Percentiles rank a stretch among this genome's conserved stretches.
Evolutionary conservation across 2,888 invertebrate genomes (phyloP).

Genomic region (Caenorhabditis sp.): DNA sequence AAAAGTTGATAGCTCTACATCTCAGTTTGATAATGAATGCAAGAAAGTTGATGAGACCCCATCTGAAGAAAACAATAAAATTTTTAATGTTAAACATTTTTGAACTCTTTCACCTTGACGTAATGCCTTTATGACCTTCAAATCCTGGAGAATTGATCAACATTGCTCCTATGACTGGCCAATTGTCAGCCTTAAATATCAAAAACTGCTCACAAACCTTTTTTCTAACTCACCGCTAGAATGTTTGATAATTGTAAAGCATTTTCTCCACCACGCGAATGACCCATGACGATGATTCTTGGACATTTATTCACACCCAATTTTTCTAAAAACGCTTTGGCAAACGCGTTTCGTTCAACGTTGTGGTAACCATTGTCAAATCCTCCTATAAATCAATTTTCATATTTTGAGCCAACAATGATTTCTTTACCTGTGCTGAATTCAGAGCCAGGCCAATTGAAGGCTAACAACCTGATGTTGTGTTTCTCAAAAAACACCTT

Average conservation of each 20-base stretch:
- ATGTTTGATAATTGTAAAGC: constrained; percentile 28
- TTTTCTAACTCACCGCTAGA: constrained; percentile 20
- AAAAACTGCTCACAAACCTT: too few species aligned
- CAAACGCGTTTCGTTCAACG: constrained; percentile 28
- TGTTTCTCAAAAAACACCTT: constrained; percentile 21
- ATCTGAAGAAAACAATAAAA: constrained; percentile 9
- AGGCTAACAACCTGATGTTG: constrained; percentile 26
- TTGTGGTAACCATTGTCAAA: constrained; percentile 25
- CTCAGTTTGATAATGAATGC: constrained; percentile 15
- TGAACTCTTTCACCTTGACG: constrained; percentile 3
- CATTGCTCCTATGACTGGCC: constrained; percentile 24
- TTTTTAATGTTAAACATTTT: not conserved
- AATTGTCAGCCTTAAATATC: constrained; percentile 18
- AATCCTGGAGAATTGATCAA: constrained; percentile 37
- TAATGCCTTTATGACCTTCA: constrained; percentile 24
- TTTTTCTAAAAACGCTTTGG: constrained; percentile 27
- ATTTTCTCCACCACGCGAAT: constrained; percentile 38
- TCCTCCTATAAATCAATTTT: constrained; percentile 12
- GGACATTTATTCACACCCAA: constrained; percentile 24
- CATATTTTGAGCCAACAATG: not conserved
- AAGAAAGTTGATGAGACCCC: constrained; percentile 24
- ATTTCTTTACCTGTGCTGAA: constrained; percentile 35
- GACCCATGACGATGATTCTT: constrained; percentile 30
- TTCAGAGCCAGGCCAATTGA: constrained; percentile 37
- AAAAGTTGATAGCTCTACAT: constrained; percentile 11